Percentiles rank a stretch among this genome's conserved stretches.
phyloP scores from a whole-genome alignment of 35 echinoderm and acorn worm genomes.

The Apostichopus californicus region DNA sequence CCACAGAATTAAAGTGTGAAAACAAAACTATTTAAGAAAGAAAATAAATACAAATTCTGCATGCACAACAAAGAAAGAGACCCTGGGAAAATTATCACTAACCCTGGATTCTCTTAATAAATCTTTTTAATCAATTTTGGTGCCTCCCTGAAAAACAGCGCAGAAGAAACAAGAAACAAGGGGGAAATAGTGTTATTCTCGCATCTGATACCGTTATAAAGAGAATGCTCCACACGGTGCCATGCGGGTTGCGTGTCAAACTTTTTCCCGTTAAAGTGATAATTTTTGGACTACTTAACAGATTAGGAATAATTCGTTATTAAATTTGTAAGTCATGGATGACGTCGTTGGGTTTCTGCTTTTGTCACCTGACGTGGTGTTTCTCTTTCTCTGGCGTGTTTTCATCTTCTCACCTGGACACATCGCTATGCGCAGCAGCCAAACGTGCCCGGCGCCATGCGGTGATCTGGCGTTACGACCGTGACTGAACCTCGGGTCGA shows the following conservation, averaged over 20 bases:
- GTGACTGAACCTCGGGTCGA: background rate
- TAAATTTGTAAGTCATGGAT: conserved; percentile 20
- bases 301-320: conserved; percentile 41
- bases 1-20: background rate
- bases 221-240: conserved; percentile 15
- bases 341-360: conserved; percentile 3
- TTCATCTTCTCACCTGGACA: conserved; percentile 32
- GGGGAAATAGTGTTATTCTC: background rate
- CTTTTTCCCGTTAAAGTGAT: conserved; percentile 12
- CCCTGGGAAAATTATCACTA: background rate
- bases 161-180: no score
- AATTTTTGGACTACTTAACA: conserved; percentile 47
- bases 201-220: background rate
- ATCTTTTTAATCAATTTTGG: conserved; percentile 46
- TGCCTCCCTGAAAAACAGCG: conserved; percentile 8
- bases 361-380: conserved; percentile 2
- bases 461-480: conserved; percentile 7
- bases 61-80: background rate
- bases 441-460: conserved; percentile 28
- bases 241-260: conserved; percentile 30
- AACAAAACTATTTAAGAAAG: background rate
- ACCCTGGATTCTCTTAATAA: conserved; percentile 24
- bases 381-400: background rate
- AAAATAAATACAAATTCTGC: background rate
- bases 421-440: conserved; percentile 34